Evolutionary conservation across 2,113 vertebrate genomes (phyloP).

Genomic region (Ailuropoda melanoleuca): DNA sequence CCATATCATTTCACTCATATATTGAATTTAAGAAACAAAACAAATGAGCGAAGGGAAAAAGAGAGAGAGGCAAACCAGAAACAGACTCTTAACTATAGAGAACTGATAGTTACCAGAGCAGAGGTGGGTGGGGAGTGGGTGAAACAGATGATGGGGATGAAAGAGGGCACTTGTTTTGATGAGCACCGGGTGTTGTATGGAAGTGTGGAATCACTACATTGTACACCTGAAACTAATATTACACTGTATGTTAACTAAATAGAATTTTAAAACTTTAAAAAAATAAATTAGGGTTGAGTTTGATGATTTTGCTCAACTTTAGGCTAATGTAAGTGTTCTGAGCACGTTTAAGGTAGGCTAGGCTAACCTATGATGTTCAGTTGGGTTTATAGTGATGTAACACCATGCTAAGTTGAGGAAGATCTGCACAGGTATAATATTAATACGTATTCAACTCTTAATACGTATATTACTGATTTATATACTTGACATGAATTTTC

Average conservation of each 20-base stretch:
- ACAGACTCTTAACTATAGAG: neutral
- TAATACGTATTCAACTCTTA: neutral
- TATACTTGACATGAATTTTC: neutral
- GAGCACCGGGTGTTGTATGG: neutral
- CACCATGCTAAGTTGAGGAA: neutral
- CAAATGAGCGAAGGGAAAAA: neutral
- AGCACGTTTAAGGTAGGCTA: neutral
- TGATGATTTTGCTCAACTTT: neutral
- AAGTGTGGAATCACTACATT: neutral
- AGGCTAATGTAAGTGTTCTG: neutral
- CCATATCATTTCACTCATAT: neutral
- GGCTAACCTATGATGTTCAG: neutral
- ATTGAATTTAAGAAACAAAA: neutral
- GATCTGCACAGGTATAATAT: neutral
- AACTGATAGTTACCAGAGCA: neutral
- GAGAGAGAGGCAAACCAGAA: neutral
- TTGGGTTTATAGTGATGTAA: neutral
- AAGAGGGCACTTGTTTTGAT: neutral
- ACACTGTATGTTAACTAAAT: neutral
- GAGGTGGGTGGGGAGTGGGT: neutral
- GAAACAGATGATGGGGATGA: neutral
- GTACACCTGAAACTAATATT: neutral
- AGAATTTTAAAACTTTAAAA: neutral
- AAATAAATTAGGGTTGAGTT: neutral
- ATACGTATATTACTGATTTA: neutral